Percentiles rank a stretch among this genome's conserved stretches.
These are phyloP conservation scores for Columbina picui DNA, from an alignment of 2,113 vertebrate genomes.

Conservation along the genomic window DNA sequence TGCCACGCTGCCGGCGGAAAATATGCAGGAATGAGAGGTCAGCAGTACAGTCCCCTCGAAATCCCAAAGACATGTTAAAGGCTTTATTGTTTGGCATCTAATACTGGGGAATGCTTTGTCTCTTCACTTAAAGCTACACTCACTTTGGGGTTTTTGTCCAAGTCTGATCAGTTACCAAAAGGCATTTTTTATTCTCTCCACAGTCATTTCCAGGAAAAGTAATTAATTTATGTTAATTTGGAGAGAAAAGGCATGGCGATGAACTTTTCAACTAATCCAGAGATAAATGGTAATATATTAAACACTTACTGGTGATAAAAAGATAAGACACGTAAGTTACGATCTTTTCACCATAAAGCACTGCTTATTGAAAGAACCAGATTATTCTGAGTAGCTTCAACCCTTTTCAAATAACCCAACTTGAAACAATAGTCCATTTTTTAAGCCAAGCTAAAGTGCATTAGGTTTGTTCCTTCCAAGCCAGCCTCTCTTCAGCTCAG, in stretches of 20 bases:
- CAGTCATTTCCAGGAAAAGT: constrained; percentile 16
- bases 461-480: not conserved
- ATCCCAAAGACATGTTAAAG: constrained; percentile 37
- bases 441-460: not conserved
- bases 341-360: not conserved
- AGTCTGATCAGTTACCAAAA: constrained; percentile 40
- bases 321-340: not conserved
- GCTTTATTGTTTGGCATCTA: constrained; percentile 43
- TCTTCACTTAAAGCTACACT: constrained; percentile 27
- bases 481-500: not conserved
- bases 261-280: constrained; percentile 43
- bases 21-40: constrained; percentile 68
- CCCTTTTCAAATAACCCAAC: not conserved
- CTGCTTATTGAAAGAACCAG: not conserved
- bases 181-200: constrained; percentile 35
- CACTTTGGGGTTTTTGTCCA: not conserved
- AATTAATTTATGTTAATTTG: constrained; percentile 55
- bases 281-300: constrained; percentile 5
- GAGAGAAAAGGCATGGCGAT: not conserved
- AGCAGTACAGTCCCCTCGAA: constrained; percentile 31
- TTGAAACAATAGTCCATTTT: not conserved
- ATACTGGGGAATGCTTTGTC: constrained; percentile 43
- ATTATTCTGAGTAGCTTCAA: constrained; percentile 11
- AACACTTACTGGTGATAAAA: constrained; percentile 13
- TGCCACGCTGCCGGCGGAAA: not conserved